A percentile compares a stretch with the other conserved stretches of the same genome.
Conservation (phyloP, 2,888 invertebrate genomes). For the Orthonevra nobilis region DNA sequence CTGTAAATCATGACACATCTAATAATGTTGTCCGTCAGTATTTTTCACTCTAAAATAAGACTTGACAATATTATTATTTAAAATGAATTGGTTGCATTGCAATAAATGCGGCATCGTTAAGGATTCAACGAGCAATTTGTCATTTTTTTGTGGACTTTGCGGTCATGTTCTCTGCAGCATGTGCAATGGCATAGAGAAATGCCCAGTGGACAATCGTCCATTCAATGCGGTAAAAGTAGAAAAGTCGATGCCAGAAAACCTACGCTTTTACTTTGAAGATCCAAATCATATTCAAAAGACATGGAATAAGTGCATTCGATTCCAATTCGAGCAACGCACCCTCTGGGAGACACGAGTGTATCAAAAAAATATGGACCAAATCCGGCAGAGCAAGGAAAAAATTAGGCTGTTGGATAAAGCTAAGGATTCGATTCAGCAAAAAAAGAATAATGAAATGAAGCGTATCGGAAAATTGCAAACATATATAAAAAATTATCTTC, state of each 20-base stretch:
- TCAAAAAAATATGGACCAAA: not conserved
- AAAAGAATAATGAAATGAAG: conserved; percentile 16
- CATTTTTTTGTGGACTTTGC: conserved; percentile 36
- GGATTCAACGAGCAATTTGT: not conserved
- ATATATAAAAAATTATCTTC: conserved; percentile 13
- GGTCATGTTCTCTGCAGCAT: conserved; percentile 39
- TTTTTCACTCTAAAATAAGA: too few species aligned
- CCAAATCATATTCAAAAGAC: conserved; percentile 16
- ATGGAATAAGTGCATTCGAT: conserved; percentile 46
- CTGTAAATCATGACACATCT: not conserved
- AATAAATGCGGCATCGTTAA: conserved; percentile 47
- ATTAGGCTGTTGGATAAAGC: conserved; percentile 19
- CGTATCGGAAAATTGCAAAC: conserved; percentile 41
- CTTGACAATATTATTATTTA: not conserved
- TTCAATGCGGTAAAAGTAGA: conserved; percentile 25
- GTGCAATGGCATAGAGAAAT: conserved; percentile 22
- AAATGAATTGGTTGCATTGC: conserved; percentile 53
- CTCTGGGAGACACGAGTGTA: conserved; percentile 1
- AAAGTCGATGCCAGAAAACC: conserved; percentile 34
- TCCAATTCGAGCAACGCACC: conserved; percentile 44
- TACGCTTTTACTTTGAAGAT: conserved; percentile 25
- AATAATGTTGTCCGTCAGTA: too few species aligned
- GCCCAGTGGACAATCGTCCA: conserved; percentile 42
- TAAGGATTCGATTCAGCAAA: not conserved
- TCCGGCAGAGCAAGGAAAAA: conserved; percentile 23